Percentiles rank a stretch among this genome's conserved stretches.
Evolutionary conservation across 2,113 vertebrate species (phyloP).

Genomic region (Uria aalge): DNA sequence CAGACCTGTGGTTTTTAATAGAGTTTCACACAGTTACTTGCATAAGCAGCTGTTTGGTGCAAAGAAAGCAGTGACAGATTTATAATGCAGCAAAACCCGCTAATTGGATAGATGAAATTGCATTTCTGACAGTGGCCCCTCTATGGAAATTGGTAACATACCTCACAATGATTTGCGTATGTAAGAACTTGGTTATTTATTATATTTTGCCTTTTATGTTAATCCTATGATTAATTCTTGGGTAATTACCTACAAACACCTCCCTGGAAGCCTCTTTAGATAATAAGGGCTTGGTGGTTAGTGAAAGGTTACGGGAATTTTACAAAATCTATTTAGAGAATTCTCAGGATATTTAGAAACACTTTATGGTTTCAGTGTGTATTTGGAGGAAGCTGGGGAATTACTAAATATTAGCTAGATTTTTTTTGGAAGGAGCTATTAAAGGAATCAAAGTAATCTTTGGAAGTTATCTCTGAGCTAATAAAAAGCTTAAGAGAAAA

Average conservation of each 20-base stretch:
- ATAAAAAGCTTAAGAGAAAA: slow-evolving; percentile 19
- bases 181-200: slow-evolving; percentile 49
- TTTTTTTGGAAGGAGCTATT: not conserved
- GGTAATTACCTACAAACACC: slow-evolving; percentile 57
- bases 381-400: not conserved
- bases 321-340: not conserved
- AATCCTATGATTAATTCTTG: slow-evolving; percentile 61
- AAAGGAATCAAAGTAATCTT: slow-evolving; percentile 23
- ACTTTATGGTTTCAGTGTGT: not conserved
- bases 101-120: slow-evolving; percentile 75
- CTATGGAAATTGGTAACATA: slow-evolving; percentile 59
- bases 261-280: slow-evolving; percentile 52
- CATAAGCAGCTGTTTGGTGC: slow-evolving; percentile 65
- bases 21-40: slow-evolving; percentile 66
- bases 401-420: not conserved
- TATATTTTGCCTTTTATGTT: slow-evolving; percentile 15
- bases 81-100: slow-evolving; percentile 70
- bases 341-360: slow-evolving; percentile 9
- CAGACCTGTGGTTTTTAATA: slow-evolving; percentile 67
- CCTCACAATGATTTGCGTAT: slow-evolving; percentile 58
- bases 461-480: slow-evolving; percentile 7
- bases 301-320: slow-evolving; percentile 17
- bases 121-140: slow-evolving; percentile 69
- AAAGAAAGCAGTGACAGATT: slow-evolving; percentile 69
- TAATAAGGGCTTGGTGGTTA: slow-evolving; percentile 42